These are phyloP conservation scores for Megaceryle maxima DNA, from an alignment of 2,113 vertebrate species.

Conservation along the genomic window DNA sequence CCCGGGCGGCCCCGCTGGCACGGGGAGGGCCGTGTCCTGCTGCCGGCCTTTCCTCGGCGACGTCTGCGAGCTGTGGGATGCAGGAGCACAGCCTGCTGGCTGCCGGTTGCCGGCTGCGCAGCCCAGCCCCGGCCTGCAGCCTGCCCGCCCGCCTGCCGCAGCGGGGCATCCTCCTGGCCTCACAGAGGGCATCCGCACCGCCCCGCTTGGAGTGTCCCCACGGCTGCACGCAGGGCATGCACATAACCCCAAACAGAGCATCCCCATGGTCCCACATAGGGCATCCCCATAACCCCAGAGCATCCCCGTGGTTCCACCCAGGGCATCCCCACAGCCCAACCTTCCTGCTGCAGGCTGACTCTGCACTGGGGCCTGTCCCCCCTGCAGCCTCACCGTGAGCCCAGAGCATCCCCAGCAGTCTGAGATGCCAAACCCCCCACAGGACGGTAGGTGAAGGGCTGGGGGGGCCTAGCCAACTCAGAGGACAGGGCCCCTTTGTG, in stretches of 20 bases:
- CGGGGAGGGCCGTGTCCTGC: neutral
- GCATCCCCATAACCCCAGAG: neutral
- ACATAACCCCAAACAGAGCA: too few relatives aligned
- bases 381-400: neutral
- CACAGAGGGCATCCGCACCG: too few relatives aligned
- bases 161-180: too few relatives aligned
- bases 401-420: neutral
- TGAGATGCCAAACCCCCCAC: too few relatives aligned
- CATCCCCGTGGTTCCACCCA: rapidly evolving
- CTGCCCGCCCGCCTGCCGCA: neutral
- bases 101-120: neutral
- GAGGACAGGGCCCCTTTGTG: neutral
- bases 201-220: neutral
- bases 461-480: neutral
- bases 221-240: rapidly evolving
- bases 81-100: conserved; percentile 44
- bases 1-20: too few relatives aligned
- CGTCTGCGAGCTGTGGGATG: neutral
- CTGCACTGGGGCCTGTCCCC: too few relatives aligned
- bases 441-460: neutral
- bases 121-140: neutral
- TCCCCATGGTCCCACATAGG: too few relatives aligned
- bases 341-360: neutral
- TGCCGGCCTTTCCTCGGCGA: neutral
- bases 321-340: neutral